A percentile compares a stretch with the other conserved stretches of the same genome.
phyloP scores from a whole-genome alignment of 2,888 invertebrate species.

The Lithodes maja region DNA sequence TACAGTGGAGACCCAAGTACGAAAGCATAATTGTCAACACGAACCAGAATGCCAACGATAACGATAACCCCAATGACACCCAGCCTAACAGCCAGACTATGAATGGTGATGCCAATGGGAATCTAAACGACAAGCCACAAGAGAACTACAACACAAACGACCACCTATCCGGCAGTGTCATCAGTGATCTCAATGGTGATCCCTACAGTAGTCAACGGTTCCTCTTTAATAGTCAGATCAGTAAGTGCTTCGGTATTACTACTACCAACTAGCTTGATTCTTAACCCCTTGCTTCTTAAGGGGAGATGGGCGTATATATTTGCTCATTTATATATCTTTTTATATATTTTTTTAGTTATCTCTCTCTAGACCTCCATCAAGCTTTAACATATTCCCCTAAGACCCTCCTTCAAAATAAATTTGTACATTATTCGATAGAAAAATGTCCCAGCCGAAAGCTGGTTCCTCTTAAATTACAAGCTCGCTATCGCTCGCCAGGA shows the following conservation, averaged over 20 bases:
- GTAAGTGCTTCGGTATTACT: background rate
- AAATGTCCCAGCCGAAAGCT: no score
- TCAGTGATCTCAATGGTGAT: background rate
- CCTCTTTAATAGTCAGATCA: background rate
- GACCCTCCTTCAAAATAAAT: no score
- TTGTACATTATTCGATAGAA: no score
- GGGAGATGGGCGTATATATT: no score
- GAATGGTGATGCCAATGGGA: background rate
- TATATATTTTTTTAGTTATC: no score
- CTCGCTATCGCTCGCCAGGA: no score
- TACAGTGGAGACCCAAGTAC: background rate
- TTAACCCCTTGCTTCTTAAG: no score
- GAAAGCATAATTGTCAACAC: background rate
- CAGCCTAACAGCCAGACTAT: background rate
- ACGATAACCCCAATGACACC: background rate
- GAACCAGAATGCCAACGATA: background rate
- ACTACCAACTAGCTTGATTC: no score
- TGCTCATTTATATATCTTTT: no score
- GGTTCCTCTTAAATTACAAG: no score
- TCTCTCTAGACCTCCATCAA: no score
- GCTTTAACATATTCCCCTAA: no score
- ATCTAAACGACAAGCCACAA: background rate
- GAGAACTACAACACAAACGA: background rate
- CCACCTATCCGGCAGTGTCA: background rate
- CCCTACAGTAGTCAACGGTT: conserved; percentile 14